Evolutionary conservation across 2,113 vertebrate genomes (phyloP), one percentile per base, ranked within the genome.

Genomic region (Echinops telfairi): DNA sequence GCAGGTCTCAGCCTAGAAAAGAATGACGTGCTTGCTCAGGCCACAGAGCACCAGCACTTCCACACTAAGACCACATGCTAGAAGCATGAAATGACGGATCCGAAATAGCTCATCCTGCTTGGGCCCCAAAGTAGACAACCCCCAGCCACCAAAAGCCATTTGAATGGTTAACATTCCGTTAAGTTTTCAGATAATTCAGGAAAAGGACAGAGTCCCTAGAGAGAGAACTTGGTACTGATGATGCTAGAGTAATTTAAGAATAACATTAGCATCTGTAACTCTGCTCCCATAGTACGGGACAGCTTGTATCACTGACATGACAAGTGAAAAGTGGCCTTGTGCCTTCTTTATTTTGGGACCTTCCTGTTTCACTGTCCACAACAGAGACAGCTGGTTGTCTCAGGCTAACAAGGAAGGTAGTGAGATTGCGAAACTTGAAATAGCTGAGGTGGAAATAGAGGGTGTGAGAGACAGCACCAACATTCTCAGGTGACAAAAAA

Each of bases 11-110:
- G 1, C 2, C 36, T 11, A 25, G 47, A 77, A 64, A 53, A 53
- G 47, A 53, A 47, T 0, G 6, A 23, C 7, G 6, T 57, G 73
- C 43, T 60, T 53, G 58, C 19, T 22, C 6, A 0, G 43, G 19
- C 31, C 38, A 20, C 19, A 8, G 58, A 31, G 27, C 17, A 22
- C 29, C 3, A 40, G 16, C 36, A 10, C 57, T 38, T 57, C 62
- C 29, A 31, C 1, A 1, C 33, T 16, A 3, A 29, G 15, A 23
- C 1, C 4, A 3, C 3, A 1, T 15, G 15, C 9, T 60, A 43
- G 27, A 27, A 6, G 68, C 11, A 43, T 60, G 64, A 38, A 36
- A 53, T 53, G 47, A 53, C 78, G 38, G 29, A 86, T 40, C 62
- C 58, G 83, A 86, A 85, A 57, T 15, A 58, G 27, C 1, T 27